phyloP scores from a whole-genome alignment of 2,113 vertebrate species.

The Apus apus region DNA sequence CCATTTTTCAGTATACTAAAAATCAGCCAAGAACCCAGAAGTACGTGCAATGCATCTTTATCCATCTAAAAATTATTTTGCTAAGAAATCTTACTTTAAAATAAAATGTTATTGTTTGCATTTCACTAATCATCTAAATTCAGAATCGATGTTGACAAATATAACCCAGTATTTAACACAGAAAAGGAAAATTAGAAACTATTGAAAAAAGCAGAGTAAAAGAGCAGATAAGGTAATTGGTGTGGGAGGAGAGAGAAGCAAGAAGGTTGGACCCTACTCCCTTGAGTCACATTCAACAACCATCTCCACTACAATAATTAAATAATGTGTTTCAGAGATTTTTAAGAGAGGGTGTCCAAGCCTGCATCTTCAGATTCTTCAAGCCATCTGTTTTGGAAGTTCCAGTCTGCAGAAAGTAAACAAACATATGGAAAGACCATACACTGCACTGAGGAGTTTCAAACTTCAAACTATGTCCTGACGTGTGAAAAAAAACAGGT shows the following conservation, averaged over 20 bases:
- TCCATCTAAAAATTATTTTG: neutral
- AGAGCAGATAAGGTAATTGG: constrained; percentile 17
- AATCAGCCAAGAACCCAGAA: neutral
- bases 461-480: constrained; percentile 21
- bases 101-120: neutral
- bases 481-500: constrained; percentile 16
- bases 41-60: neutral
- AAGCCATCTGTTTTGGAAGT: constrained; percentile 57
- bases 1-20: neutral
- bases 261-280: neutral
- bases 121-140: neutral
- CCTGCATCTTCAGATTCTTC: constrained; percentile 37
- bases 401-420: constrained; percentile 49
- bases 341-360: constrained; percentile 30
- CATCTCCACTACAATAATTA: constrained; percentile 19
- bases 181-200: neutral
- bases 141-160: neutral
- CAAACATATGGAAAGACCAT: constrained; percentile 47
- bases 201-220: neutral
- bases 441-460: neutral
- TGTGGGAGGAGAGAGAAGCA: neutral
- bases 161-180: neutral
- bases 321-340: neutral
- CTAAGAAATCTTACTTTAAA: neutral
- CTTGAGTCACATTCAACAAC: neutral